These are phyloP conservation scores for Spheniscus mendiculus DNA, from an alignment of 2,113 vertebrate genomes.

Conservation along the genomic window DNA sequence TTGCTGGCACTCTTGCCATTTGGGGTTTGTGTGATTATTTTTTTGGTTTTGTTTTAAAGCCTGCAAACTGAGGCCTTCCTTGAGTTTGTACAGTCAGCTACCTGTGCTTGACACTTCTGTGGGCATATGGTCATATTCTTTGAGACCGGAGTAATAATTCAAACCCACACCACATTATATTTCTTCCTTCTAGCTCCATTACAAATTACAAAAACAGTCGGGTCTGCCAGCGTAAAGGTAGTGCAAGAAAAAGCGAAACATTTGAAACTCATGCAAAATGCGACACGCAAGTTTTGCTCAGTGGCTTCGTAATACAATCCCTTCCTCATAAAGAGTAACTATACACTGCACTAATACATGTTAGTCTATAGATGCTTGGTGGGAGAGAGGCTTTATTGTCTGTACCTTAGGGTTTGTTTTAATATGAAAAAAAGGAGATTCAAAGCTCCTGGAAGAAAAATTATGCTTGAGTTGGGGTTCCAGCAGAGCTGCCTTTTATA, in stretches of 20 bases:
- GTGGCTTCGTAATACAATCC: background rate
- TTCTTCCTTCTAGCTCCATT: background rate
- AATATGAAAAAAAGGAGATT: background rate
- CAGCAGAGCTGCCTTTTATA: background rate
- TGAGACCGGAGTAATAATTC: background rate
- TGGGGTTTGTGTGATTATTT: background rate
- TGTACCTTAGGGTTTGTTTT: background rate
- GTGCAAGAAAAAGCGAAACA: background rate
- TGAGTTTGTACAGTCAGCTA: background rate
- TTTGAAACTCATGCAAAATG: background rate
- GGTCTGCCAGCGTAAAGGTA: background rate
- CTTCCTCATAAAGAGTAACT: background rate
- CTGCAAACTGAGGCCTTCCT: background rate
- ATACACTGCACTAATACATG: accelerated
- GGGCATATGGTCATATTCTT: too few species aligned
- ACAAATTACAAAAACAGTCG: background rate
- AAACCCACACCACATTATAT: background rate
- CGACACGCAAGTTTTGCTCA: background rate
- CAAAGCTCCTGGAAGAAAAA: background rate
- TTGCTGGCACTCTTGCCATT: background rate
- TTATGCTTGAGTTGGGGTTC: background rate
- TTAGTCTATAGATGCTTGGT: background rate
- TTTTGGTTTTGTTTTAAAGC: background rate
- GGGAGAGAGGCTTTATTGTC: background rate
- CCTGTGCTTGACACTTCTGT: background rate